These are phyloP conservation scores for Clanis bilineata DNA, from an alignment of 2,888 invertebrate genomes.

Conservation along the genomic window DNA sequence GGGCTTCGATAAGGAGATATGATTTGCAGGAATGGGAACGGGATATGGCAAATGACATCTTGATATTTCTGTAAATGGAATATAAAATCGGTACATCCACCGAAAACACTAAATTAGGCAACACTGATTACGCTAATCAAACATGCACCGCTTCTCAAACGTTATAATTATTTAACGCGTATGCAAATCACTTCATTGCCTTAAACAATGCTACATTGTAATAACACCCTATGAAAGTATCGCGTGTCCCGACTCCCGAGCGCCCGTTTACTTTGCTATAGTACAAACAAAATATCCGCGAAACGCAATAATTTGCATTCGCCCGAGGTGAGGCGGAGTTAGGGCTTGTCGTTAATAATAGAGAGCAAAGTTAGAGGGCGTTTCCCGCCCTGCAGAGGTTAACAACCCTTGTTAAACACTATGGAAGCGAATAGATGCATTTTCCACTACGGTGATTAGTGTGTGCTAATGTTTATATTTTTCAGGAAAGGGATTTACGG, in stretches of 20 bases:
- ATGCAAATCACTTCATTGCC: conserved; percentile 68
- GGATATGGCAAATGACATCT: too few relatives aligned
- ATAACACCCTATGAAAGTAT: conserved; percentile 42
- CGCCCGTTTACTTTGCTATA: conserved; percentile 48
- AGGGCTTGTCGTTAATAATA: conserved; percentile 79
- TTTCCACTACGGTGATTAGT: conserved; percentile 60
- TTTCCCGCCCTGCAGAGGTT: conserved; percentile 67
- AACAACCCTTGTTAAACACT: conserved; percentile 71
- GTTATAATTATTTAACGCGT: conserved; percentile 48
- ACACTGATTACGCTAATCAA: conserved; percentile 22
- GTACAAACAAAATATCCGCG: conserved; percentile 69
- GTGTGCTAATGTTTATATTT: conserved; percentile 23
- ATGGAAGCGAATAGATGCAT: conserved; percentile 56
- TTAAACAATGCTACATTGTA: conserved; percentile 36
- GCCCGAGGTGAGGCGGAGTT: conserved; percentile 62
- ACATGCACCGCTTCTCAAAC: conserved; percentile 20
- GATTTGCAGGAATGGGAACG: too few relatives aligned
- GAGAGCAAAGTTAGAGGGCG: conserved; percentile 73
- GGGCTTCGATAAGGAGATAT: too few relatives aligned
- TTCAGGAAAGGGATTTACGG: neutral
- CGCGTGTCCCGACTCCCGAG: conserved; percentile 35
- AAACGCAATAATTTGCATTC: conserved; percentile 76
- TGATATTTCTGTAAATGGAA: too few relatives aligned
- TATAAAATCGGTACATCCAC: too few relatives aligned
- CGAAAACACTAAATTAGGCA: too few relatives aligned